Percentiles rank a stretch among this genome's conserved stretches.
These are phyloP conservation scores for Ascidia mentula DNA, from an alignment of 23 tunicate species.

Conservation along the genomic window DNA sequence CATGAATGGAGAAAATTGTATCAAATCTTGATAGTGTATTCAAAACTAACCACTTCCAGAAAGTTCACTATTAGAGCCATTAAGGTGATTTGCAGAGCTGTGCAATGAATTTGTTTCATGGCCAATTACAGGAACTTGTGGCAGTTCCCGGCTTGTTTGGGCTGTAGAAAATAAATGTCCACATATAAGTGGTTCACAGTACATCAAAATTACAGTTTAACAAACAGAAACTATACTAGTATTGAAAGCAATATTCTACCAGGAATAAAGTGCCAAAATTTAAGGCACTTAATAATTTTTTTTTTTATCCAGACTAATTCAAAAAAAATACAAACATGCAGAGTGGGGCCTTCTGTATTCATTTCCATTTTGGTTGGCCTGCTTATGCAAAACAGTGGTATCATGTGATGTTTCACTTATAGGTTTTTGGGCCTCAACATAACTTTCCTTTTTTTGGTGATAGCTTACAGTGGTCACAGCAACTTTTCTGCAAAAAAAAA, in stretches of 20 bases:
- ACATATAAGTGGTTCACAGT: background rate
- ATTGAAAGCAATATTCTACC: no score
- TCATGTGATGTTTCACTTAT: background rate
- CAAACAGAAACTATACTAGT: no score
- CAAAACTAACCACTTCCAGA: constrained; percentile 1
- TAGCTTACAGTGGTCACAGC: background rate
- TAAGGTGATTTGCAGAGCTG: background rate
- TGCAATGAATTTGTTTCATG: background rate
- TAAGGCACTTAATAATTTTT: no score
- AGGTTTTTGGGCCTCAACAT: background rate
- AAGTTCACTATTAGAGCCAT: background rate
- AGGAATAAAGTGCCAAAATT: no score
- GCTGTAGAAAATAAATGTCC: background rate
- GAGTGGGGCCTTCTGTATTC: constrained; percentile 1
- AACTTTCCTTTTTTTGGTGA: background rate
- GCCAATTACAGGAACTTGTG: background rate
- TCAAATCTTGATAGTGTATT: background rate
- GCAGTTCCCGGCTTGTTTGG: constrained; percentile 1
- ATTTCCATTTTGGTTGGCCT: background rate
- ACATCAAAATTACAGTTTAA: background rate
- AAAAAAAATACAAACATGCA: background rate
- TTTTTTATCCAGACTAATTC: no score
- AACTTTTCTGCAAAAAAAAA: background rate
- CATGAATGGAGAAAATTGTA: background rate
- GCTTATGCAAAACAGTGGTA: background rate